These are phyloP conservation scores for Ophioderma brevispina DNA, from an alignment of 35 echinoderm and acorn worm genomes.

Conservation along the genomic window DNA sequence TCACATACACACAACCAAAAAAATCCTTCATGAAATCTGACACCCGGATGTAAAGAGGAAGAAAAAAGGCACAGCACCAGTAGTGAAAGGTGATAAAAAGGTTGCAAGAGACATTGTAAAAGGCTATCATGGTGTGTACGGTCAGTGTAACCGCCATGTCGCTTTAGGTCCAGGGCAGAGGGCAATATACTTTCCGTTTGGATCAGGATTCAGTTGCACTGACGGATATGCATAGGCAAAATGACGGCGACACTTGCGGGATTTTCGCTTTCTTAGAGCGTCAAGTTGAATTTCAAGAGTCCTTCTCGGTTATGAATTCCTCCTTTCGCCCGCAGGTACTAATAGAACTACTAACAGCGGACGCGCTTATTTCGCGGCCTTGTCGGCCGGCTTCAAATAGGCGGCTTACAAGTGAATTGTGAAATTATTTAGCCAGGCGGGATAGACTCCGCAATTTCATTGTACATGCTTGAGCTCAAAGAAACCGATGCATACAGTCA, in stretches of 20 bases:
- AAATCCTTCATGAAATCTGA: neutral
- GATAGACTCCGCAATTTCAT: constrained; percentile 5
- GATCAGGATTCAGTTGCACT: neutral
- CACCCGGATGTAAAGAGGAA: neutral
- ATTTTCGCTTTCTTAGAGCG: neutral
- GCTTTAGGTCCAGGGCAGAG: neutral
- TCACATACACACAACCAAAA: too few species aligned
- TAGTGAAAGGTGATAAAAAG: neutral
- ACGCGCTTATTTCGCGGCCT: neutral
- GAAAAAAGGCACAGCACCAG: too few species aligned
- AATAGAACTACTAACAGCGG: neutral
- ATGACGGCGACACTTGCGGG: neutral
- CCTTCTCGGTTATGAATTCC: neutral
- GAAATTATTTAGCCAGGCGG: constrained; percentile 9
- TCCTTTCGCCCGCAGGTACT: neutral
- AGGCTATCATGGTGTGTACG: neutral
- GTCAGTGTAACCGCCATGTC: neutral
- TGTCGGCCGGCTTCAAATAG: neutral
- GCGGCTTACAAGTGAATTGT: neutral
- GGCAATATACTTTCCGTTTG: neutral
- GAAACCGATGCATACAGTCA: neutral
- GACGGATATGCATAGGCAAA: neutral
- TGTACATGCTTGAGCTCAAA: neutral
- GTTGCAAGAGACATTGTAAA: neutral
- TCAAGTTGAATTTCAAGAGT: neutral